Percentiles rank a stretch among this genome's conserved stretches.
phyloP scores from a whole-genome alignment of 2,113 vertebrate species.

The Gasterosteus nipponicus region DNA sequence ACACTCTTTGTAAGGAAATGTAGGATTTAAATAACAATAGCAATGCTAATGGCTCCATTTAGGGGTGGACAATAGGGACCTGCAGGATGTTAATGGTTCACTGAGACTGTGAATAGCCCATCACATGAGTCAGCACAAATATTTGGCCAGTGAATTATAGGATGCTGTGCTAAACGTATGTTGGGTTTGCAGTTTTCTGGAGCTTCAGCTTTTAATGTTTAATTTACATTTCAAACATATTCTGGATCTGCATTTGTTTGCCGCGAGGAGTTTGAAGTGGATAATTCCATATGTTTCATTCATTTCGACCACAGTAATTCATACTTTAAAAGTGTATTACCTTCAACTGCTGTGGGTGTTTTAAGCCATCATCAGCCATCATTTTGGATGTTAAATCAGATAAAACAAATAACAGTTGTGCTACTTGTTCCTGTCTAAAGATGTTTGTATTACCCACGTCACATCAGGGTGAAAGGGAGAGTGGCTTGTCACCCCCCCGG shows the following conservation, averaged over 20 bases:
- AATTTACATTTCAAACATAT: not conserved
- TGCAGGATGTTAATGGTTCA: conserved; percentile 81
- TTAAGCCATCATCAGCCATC: not conserved
- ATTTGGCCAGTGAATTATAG: conserved; percentile 77
- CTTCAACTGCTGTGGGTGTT: not conserved
- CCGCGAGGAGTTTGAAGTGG: not conserved
- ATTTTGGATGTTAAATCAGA: conserved; percentile 4
- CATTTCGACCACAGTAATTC: not conserved
- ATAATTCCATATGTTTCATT: not conserved
- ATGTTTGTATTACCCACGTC: conserved; percentile 48
- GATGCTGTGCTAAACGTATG: conserved; percentile 31
- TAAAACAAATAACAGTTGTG: conserved; percentile 46
- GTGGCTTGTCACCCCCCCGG: conserved; percentile 45
- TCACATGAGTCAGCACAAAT: conserved; percentile 84
- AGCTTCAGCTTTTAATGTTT: not conserved
- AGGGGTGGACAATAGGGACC: conserved; percentile 76
- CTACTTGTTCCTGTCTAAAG: conserved; percentile 36
- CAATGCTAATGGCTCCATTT: conserved; percentile 80
- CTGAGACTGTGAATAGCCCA: conserved; percentile 80
- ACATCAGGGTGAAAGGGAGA: conserved; percentile 64
- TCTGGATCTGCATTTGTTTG: not conserved
- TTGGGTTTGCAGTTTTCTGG: not conserved
- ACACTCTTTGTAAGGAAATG: conserved; percentile 79
- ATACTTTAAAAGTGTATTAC: not conserved
- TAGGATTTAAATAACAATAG: conserved; percentile 82